These are phyloP conservation scores for Papilio aristodemus DNA, from an alignment of 1,140 invertebrate species.

Conservation along the genomic window DNA sequence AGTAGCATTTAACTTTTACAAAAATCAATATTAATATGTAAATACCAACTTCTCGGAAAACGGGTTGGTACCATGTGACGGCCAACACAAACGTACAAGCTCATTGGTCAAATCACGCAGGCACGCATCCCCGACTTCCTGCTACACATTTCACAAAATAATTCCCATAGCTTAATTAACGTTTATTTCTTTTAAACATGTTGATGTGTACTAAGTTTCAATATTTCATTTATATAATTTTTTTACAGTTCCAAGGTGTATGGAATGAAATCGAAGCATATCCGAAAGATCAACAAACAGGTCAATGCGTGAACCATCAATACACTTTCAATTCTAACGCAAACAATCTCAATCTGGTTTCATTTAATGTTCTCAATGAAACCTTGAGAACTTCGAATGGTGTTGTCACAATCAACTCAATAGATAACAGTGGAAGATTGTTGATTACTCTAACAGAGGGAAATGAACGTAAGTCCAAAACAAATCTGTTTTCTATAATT, in stretches of 20 bases:
- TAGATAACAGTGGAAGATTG: conserved; percentile 39
- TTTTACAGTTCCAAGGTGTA: conserved; percentile 55
- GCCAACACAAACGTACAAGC: too few relatives aligned
- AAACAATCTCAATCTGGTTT: conserved; percentile 38
- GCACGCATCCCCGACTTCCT: too few relatives aligned
- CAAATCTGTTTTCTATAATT: too few relatives aligned
- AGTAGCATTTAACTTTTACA: too few relatives aligned
- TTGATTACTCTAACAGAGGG: conserved; percentile 35
- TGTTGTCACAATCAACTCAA: conserved; percentile 35
- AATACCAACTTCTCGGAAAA: too few relatives aligned
- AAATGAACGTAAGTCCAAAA: conserved; percentile 35
- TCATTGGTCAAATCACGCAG: too few relatives aligned
- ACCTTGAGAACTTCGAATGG: conserved; percentile 29
- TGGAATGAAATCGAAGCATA: conserved; percentile 64
- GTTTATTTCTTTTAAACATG: too few relatives aligned
- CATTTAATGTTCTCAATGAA: conserved; percentile 39
- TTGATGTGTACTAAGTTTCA: too few relatives aligned
- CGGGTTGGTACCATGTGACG: too few relatives aligned
- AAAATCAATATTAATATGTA: too few relatives aligned
- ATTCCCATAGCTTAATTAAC: too few relatives aligned
- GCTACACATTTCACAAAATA: too few relatives aligned
- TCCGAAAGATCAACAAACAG: conserved; percentile 53
- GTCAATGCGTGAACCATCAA: conserved; percentile 58
- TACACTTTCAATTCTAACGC: conserved; percentile 37
- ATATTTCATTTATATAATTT: not conserved